A percentile compares a stretch with the other conserved stretches of the same genome.
Evolutionary conservation across 2,888 invertebrate genomes (phyloP).

Genomic region (Spatulosminthurus flaviceps): DNA sequence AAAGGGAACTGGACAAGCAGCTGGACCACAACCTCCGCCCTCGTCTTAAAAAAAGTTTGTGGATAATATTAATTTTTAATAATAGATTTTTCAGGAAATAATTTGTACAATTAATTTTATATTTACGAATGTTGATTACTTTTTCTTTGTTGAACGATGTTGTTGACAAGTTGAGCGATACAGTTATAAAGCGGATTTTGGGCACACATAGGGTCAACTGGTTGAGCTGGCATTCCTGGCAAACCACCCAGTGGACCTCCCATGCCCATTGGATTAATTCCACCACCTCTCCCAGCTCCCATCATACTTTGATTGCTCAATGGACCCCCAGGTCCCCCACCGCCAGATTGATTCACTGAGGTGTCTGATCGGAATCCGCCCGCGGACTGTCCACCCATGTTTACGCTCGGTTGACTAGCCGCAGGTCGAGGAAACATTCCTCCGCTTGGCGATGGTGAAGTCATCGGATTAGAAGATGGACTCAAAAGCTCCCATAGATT

Average conservation of each 20-base stretch:
- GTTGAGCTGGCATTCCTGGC: background rate
- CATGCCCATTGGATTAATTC: background rate
- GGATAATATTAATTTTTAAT: too few relatives aligned
- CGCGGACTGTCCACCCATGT: background rate
- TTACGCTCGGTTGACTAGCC: background rate
- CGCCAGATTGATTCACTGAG: background rate
- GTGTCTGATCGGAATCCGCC: slow-evolving; percentile 1
- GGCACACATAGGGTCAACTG: slow-evolving; percentile 14
- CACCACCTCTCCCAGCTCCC: too few relatives aligned
- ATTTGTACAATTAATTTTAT: too few relatives aligned
- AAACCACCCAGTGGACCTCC: background rate
- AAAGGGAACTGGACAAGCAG: slow-evolving; percentile 30
- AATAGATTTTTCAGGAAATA: too few relatives aligned
- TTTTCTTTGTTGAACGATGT: background rate
- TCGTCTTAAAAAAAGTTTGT: background rate
- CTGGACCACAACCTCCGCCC: background rate
- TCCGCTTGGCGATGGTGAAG: background rate
- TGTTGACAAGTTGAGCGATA: slow-evolving; percentile 25
- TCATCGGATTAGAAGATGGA: background rate
- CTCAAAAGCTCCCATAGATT: background rate
- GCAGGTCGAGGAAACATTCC: background rate
- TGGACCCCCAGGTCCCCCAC: background rate
- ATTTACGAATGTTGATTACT: background rate
- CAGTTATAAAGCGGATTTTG: slow-evolving; percentile 36
- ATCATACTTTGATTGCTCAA: background rate